Conservation (phyloP, 2,797 vertebrate genomes). For the Acropternis orthonyx region DNA sequence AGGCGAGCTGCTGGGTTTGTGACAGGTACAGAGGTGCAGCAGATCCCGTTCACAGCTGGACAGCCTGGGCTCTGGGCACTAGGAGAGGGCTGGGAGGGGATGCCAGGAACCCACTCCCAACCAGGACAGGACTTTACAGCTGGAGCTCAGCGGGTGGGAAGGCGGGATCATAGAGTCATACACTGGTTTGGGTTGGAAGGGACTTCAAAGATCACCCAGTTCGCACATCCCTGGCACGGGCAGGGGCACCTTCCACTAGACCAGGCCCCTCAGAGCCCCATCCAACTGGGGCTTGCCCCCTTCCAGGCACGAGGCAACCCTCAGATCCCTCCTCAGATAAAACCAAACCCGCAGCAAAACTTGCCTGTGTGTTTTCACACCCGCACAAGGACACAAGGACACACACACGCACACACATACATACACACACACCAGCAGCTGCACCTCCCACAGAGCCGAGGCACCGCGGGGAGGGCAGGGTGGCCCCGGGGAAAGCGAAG, state of each 20-base stretch:
- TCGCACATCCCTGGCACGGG: neutral
- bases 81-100: neutral
- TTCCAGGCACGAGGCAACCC: neutral
- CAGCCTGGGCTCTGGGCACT: neutral
- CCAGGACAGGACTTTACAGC: neutral
- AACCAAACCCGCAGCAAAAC: neutral
- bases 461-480: neutral
- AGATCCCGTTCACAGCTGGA: fast-evolving
- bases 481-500: neutral
- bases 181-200: neutral
- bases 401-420: neutral
- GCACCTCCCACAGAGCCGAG: neutral
- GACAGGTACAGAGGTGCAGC: neutral
- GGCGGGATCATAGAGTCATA: neutral
- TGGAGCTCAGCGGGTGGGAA: neutral
- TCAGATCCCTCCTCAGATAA: neutral
- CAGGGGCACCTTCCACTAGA: neutral
- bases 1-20: neutral
- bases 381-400: no score
- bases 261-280: neutral
- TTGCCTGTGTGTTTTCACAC: no score
- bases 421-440: neutral
- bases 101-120: fast-evolving
- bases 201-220: neutral
- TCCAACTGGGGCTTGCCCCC: neutral